Evolutionary conservation across 1,140 invertebrate species (phyloP), one percentile per base, ranked within the genome.

Genomic region (Achatina immaculata): DNA sequence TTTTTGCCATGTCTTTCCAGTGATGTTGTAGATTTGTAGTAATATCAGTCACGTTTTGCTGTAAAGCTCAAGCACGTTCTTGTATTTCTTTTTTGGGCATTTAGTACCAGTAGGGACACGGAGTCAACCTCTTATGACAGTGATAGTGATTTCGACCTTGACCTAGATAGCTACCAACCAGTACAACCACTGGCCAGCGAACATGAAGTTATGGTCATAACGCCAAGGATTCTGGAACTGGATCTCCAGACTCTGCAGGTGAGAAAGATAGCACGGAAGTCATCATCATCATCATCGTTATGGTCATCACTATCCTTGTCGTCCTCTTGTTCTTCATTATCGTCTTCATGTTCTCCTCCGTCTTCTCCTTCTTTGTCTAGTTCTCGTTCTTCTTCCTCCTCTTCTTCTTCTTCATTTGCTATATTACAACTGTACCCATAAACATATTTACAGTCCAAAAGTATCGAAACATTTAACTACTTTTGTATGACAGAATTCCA

Each of bases 201-300:
- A 86, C 96, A 97, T 87, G 95, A 95, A 0, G 95, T 98, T 65
- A 95, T 95, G 76, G 94, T 97, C 90, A 95, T 98, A 81, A 96
- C 95, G 0, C 86, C 87, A 0, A 86, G 88, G 75, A 68, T 87
- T 66, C 84, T 89, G 7, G 72, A 80, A 3, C 79, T 91, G 1
- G 86, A 85, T 75, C 86, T 87, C 28, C 88, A 90, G 51, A 83
- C 83, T 28, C 82, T 91, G 43, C 76, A 78, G 76, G 76, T 78
- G 28, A 74, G 72, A 51, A 9, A 3, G 48, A 51, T 51, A 14
- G 11, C 48, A 11, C 48, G 48, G 24, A 14, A 51, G 11, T 51
- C 48, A 51, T 51, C 48, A 51, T 14, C 48, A 24, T 51, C 48
- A 51, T 14, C 24, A 51, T 51, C 24, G 48, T 51, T 14, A 51